Base-by-base conservation (phyloP, 2,888 invertebrate species). In the Teinopalpus imperialis region DNA sequence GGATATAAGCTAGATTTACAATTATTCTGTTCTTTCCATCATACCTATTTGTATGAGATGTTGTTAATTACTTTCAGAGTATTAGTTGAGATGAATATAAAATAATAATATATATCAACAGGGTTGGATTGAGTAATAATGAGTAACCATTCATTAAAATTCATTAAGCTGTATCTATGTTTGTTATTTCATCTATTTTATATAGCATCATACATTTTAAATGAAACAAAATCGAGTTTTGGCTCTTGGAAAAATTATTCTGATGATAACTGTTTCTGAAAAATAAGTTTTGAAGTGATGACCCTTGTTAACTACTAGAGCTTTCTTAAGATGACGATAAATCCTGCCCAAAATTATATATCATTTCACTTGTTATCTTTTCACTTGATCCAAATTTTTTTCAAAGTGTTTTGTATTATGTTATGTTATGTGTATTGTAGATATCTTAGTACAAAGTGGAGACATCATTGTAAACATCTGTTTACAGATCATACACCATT, bases 331-430 rank as follows among this genome's bases (percentile, higher is more conserved):
- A n/a, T n/a, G n/a, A n/a, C n/a, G n/a, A n/a, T n/a, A n/a, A n/a
- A n/a, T n/a, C n/a, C n/a, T n/a, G n/a, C n/a, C n/a, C 50, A 51
- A 52, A 49, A 51, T 55, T 37, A 46, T 35, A 43, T 59, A 65
- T 66, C 74, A 74, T 78, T 77, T 75, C 85, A 87, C 86, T 87
- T 70, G 85, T 85, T 85, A 80, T 74, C 68, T 64, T 80, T 78
- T 80, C 85, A 85, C 86, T 74, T 68, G 47, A 63, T 61, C 46
- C 49, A 46, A 59, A 66, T 66, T 59, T 52, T 21, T 27, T 47
- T 61, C 63, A 57, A 55, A 65, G 62, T 67, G 60, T 56, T 61
- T 61, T 69, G 18, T 49, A 44, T 50, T 48, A 47, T 50, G 32
- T 39, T 41, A 55, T 54, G 34, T 40, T 30, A 35, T 9, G 12